These are phyloP conservation scores for Entosphenus tridentatus DNA, from an alignment of 2,113 vertebrate species.

Conservation along the genomic window DNA sequence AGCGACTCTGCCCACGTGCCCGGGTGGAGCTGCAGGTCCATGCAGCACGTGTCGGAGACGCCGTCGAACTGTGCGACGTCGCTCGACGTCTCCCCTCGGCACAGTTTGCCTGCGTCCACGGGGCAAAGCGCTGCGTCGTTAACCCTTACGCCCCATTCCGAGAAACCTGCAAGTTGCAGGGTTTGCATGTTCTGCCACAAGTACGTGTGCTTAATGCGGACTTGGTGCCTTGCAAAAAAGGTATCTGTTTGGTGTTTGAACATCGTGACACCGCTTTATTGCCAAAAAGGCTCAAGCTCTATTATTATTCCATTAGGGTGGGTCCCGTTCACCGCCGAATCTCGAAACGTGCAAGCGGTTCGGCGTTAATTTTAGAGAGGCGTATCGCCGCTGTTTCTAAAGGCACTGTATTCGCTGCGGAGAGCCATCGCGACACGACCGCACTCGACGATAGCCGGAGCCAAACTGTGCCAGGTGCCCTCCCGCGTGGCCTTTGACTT, in stretches of 20 bases:
- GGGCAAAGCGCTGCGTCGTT: background rate
- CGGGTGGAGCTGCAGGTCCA: conserved; percentile 15
- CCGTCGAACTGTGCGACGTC: conserved; percentile 14
- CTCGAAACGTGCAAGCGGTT: no score
- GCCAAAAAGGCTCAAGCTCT: background rate
- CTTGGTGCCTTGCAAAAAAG: background rate
- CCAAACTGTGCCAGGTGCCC: no score
- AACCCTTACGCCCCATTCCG: background rate
- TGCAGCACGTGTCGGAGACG: conserved; percentile 12
- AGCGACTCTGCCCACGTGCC: conserved; percentile 14
- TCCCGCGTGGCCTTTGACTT: no score
- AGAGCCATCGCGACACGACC: no score
- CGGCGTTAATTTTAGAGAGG: no score
- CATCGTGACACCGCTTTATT: background rate
- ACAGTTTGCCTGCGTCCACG: conserved; percentile 15
- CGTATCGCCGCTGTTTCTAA: no score
- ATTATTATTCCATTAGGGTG: background rate
- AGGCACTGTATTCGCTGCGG: no score
- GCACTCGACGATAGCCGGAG: no score
- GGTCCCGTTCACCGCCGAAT: no score
- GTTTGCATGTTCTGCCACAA: background rate
- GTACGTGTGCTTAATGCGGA: background rate
- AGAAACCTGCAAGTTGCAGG: background rate
- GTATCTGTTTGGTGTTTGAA: background rate
- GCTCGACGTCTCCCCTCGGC: conserved; percentile 13